These are phyloP conservation scores for Eulemur rubriventer DNA, from an alignment of 2,797 vertebrate species.

Conservation along the genomic window DNA sequence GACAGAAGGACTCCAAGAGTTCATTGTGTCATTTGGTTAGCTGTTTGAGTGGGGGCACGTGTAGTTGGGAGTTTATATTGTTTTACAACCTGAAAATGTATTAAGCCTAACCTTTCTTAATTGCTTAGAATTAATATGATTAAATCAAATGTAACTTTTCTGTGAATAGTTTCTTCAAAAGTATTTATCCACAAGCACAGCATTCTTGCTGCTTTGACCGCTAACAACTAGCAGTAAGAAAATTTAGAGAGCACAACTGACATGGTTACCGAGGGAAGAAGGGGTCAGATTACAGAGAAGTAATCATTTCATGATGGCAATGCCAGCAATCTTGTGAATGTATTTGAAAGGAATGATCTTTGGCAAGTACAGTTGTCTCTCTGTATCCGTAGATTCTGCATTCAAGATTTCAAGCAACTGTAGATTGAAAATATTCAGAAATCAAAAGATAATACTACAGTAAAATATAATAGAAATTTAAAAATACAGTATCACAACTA, in stretches of 20 bases:
- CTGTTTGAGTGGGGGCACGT: not conserved
- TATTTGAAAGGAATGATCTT: not conserved
- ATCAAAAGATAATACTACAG: too few relatives aligned
- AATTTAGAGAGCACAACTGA: not conserved
- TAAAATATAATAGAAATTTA: too few relatives aligned
- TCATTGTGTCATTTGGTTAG: not conserved
- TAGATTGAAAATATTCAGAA: too few relatives aligned
- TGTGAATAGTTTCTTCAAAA: not conserved
- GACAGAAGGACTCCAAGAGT: not conserved
- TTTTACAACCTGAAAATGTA: not conserved
- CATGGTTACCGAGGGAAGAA: not conserved
- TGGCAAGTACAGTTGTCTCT: not conserved
- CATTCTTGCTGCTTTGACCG: not conserved
- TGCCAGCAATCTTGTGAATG: not conserved
- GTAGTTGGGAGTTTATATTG: not conserved
- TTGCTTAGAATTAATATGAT: not conserved
- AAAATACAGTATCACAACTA: too few relatives aligned
- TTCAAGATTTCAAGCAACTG: too few relatives aligned
- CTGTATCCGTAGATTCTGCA: too few relatives aligned
- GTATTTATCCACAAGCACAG: not conserved
- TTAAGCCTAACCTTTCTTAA: not conserved
- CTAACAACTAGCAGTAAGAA: not conserved
- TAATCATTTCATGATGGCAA: not conserved
- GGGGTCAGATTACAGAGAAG: not conserved
- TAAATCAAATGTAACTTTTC: not conserved